Evolutionary conservation across 1,140 invertebrate species (phyloP), one percentile per base, ranked within the genome.

Genomic region (Piezodorus guildinii): DNA sequence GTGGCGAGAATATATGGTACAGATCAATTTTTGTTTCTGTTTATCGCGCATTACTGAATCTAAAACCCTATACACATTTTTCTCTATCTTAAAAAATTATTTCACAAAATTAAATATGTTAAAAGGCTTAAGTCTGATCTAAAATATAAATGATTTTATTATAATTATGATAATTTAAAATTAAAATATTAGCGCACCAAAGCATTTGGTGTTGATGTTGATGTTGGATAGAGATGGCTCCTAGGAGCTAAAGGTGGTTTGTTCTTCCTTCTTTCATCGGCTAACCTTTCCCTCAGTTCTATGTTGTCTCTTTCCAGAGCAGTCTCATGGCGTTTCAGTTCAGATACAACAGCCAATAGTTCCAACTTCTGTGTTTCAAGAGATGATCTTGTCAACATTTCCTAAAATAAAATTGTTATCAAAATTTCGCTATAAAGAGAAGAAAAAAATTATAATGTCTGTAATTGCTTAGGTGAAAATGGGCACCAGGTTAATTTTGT

Each of bases 331-430:
- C 95, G 76, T 69, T 95, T 90, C 67, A 96, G 79, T 72, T 92
- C 90, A 56, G 91, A 93, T 62, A 96, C 80, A 67, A 94, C 90
- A 65, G 87, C 90, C 77, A 96, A 80, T 51, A 97, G 75, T 74
- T 96, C 92, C 65, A 96, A 75, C 74, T 96, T 96, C 74, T 96
- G 92, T 0, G 91, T 95, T 77, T 96, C 93, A 51, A 95, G 73
- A 12, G 88, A 87, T 19, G 91, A 93, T 61, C 88, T 80, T 25
- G 86, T 86, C 63, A 94, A 75, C 75, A 94, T 83, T 80, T 93
- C 90, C 89, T 93, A 72, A 10, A 12, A 39, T 10, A 39, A 6
- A 39, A 39, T 30, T 30, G 8, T 3, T 3, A 30, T 30, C 8
- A 30, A 30, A 30, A 30, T 30, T 4, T 30, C 8, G 8, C 8